phyloP scores from a whole-genome alignment of 2,797 vertebrate species.

The Poecilia velifera region DNA sequence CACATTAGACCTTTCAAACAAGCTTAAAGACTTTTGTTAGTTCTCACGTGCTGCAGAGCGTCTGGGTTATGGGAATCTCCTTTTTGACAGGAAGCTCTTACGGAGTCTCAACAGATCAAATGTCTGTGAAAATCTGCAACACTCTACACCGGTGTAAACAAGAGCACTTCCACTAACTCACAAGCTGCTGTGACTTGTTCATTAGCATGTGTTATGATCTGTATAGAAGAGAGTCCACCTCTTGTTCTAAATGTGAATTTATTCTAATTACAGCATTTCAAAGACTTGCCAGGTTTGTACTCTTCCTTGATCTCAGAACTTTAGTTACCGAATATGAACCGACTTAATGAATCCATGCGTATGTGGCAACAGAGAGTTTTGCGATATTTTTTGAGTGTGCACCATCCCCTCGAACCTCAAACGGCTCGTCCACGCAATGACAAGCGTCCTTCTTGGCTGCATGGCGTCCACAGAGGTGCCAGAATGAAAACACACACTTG shows the following conservation, averaged over 20 bases:
- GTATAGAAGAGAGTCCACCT: conserved; percentile 18
- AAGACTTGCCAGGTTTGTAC: conserved; percentile 2
- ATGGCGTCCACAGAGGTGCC: conserved; percentile 25
- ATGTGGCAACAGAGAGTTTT: conserved; percentile 18
- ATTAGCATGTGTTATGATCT: background rate
- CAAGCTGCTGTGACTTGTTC: conserved; percentile 30
- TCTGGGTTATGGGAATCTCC: conserved; percentile 48
- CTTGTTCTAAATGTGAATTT: background rate
- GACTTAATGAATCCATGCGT: conserved; percentile 21
- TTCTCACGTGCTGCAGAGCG: conserved; percentile 38
- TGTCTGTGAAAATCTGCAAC: conserved; percentile 42
- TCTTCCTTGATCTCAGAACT: conserved; percentile 15
- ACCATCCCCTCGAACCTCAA: conserved; percentile 16
- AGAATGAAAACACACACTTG: conserved; percentile 51
- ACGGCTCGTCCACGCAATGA: conserved; percentile 10
- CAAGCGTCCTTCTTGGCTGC: background rate
- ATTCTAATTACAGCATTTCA: background rate
- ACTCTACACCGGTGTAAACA: conserved; percentile 55
- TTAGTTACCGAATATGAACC: conserved; percentile 25
- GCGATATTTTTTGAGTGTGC: conserved; percentile 39
- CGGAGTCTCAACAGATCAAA: conserved; percentile 32
- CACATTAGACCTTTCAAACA: background rate
- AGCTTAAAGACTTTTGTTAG: conserved; percentile 23
- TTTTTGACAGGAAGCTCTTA: conserved; percentile 45
- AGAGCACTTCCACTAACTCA: conserved; percentile 39